Percentiles rank a stretch among this genome's conserved stretches.
phyloP scores from a whole-genome alignment of 2,113 vertebrate species.

The Dolichallabes microphthalmus region DNA sequence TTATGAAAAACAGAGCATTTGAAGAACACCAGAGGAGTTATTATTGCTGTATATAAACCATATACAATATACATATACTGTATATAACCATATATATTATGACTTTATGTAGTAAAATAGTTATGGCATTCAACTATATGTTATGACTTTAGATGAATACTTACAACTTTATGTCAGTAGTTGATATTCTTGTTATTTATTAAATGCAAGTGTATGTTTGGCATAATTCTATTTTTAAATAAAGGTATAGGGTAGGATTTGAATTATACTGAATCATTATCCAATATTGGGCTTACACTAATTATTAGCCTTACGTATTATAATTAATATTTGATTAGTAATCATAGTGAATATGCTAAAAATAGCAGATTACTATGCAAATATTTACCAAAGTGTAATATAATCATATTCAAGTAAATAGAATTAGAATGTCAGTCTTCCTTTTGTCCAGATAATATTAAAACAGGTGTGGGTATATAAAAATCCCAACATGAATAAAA shows the following conservation, averaged over 20 bases:
- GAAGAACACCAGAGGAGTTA: background rate
- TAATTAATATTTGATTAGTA: background rate
- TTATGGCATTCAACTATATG: background rate
- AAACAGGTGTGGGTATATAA: background rate
- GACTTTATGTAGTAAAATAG: background rate
- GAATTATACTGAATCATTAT: background rate
- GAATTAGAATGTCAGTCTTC: background rate
- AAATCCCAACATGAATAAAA: background rate
- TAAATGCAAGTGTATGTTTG: background rate
- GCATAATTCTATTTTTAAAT: background rate
- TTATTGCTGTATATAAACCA: constrained; percentile 6
- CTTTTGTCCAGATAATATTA: background rate
- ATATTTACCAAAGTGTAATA: background rate
- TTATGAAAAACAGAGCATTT: background rate
- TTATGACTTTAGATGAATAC: too few species aligned
- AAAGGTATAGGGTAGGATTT: background rate
- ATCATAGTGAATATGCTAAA: background rate
- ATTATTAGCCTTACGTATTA: background rate
- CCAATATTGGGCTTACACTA: background rate
- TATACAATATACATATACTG: too few species aligned
- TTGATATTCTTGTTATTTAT: background rate
- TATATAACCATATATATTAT: background rate
- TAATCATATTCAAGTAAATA: background rate
- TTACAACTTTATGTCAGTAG: background rate
- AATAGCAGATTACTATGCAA: background rate